Evolutionary conservation across 2,113 vertebrate species (phyloP).

Genomic region (Bothrops jararaca): DNA sequence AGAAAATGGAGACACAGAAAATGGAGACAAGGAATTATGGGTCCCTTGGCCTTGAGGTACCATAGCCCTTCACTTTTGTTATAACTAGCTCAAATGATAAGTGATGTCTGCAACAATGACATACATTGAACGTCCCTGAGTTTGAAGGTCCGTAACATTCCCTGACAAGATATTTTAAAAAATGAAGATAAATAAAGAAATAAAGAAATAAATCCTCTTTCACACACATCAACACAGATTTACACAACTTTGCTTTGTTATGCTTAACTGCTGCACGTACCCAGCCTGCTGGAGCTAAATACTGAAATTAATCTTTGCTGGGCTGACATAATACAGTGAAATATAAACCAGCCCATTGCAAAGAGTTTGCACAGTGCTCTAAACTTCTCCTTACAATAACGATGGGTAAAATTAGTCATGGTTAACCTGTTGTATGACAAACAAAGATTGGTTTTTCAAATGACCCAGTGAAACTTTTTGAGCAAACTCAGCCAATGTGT

Average conservation of each 20-base stretch:
- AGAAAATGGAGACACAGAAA: background rate
- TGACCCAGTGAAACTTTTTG: background rate
- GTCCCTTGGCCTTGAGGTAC: background rate
- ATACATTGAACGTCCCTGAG: background rate
- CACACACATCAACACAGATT: background rate
- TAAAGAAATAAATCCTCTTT: background rate
- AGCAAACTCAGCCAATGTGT: background rate
- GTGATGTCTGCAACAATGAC: background rate
- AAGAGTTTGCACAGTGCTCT: background rate
- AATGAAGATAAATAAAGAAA: background rate
- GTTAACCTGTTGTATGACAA: background rate
- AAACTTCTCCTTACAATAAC: background rate
- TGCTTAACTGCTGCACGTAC: background rate
- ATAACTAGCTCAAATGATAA: background rate
- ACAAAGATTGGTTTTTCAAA: background rate
- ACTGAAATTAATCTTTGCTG: background rate
- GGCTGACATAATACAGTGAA: background rate
- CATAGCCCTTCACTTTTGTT: background rate
- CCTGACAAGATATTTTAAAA: background rate
- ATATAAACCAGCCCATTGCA: background rate
- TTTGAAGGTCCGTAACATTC: background rate
- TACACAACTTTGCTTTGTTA: background rate
- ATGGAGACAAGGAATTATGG: background rate
- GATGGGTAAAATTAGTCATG: background rate
- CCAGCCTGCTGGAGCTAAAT: background rate